Percentiles rank a stretch among this genome's conserved stretches.
Conservation (phyloP, 2,113 vertebrate genomes). For the Myocastor coypus region DNA sequence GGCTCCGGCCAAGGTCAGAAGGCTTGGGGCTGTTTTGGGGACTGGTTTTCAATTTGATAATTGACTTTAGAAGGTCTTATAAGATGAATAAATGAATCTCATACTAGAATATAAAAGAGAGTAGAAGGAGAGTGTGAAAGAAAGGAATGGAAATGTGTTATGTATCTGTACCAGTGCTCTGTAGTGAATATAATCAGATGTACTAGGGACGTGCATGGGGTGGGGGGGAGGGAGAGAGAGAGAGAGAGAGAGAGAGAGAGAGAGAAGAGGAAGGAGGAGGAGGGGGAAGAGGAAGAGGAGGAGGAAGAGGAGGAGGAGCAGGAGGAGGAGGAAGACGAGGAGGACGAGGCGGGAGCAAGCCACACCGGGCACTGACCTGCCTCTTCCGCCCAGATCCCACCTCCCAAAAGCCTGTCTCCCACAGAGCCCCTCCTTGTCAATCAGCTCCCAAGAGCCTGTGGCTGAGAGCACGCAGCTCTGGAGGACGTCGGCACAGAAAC, state of each 20-base stretch:
- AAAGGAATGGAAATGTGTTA: background rate
- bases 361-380: background rate
- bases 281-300: background rate
- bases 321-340: background rate
- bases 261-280: no score
- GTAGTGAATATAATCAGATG: background rate
- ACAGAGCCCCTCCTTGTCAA: background rate
- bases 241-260: background rate
- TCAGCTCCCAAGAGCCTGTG: background rate
- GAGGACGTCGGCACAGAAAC: background rate
- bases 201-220: background rate
- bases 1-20: background rate
- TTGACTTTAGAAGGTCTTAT: background rate
- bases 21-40: background rate
- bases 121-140: background rate
- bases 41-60: background rate
- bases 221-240: background rate
- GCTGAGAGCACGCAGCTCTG: background rate
- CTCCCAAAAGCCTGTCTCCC: background rate
- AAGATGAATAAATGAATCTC: background rate
- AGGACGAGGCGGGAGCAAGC: background rate
- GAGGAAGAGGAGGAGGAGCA: background rate
- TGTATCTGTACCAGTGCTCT: background rate
- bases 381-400: background rate
- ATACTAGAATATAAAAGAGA: background rate